Base-by-base conservation (phyloP, 2,888 invertebrate species). In the Beris chalybata region DNA sequence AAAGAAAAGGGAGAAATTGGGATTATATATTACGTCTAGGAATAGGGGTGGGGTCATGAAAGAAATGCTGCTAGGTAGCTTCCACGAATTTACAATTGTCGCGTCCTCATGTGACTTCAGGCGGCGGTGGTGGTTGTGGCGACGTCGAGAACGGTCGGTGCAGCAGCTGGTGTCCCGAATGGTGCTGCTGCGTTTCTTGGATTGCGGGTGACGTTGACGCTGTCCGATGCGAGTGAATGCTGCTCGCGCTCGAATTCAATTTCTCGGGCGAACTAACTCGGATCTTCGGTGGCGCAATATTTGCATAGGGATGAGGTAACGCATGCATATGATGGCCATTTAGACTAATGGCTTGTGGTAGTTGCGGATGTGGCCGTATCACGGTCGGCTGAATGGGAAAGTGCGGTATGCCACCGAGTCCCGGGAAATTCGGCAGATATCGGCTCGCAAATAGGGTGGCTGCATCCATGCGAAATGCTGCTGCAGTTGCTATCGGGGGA, bases 61-160 rank as follows among this genome's bases (percentile, higher is more conserved):
- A 54, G 50, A 61, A 61, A 61, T 61, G 43, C 61, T 38, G 50
- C 61, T 61, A 61, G 38, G 50, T 61, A 50, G 61, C 50, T 15
- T 38, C 38, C 9, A 50, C 52, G n/a, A 50, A 50, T 61, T 50
- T 50, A 50, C 50, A 64, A 38, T 54, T 13, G 15, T 5, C 29
- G 22, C 44, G 45, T 47, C 76, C 76, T 79, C 79, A 79, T 78
- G 79, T 79, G 68, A 79, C 77, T 71, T 79, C 79, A 22, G 76
- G 74, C 70, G 74, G 76, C 43, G 75, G 77, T 52, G 75, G 75
- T 53, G 78, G 74, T 64, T 80, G 78, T 50, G 80, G 80, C 70
- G 80, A 81, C 52, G 80, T 79, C 66, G 80, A 81, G 71, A 81
- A 81, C 55, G 80, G 81, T 69, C 81, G 73, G 69, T 81, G 81